Percentiles rank a stretch among this genome's conserved stretches.
phyloP scores from a whole-genome alignment of 2,797 vertebrate genomes.

The Staurois parvus region DNA sequence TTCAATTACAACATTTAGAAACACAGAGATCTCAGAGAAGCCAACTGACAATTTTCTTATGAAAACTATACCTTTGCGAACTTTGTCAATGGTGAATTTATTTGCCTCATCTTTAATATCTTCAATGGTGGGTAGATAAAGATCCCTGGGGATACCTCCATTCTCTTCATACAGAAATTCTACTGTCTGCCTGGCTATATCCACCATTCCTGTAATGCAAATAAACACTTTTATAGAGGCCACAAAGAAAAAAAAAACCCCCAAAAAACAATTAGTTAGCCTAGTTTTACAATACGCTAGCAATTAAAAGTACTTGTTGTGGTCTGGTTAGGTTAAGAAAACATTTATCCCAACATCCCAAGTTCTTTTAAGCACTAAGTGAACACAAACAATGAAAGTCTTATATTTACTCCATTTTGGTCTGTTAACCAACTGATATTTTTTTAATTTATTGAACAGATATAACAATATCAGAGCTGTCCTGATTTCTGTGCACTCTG shows the following conservation, averaged over 20 bases:
- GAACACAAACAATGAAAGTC: too few species aligned
- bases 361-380: too few species aligned
- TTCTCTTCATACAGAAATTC: slow-evolving; percentile 99
- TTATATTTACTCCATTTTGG: too few species aligned
- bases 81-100: slow-evolving; percentile 99
- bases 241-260: too few species aligned
- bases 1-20: background rate
- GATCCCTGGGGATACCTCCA: slow-evolving; percentile 95
- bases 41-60: background rate
- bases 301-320: too few species aligned
- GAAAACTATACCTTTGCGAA: slow-evolving; percentile 90
- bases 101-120: slow-evolving; percentile 99
- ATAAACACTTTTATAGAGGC: background rate
- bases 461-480: too few species aligned
- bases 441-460: too few species aligned
- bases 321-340: too few species aligned
- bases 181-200: slow-evolving; percentile 96
- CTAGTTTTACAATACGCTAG: too few species aligned
- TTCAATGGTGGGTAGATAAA: slow-evolving; percentile 97
- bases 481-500: too few species aligned
- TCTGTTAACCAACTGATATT: too few species aligned
- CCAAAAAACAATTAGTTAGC: background rate
- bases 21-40: background rate
- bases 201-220: slow-evolving; percentile 89
- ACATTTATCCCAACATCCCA: too few species aligned